These are phyloP conservation scores for Ranitomeya variabilis DNA, from an alignment of 2,113 vertebrate species.

Conservation along the genomic window DNA sequence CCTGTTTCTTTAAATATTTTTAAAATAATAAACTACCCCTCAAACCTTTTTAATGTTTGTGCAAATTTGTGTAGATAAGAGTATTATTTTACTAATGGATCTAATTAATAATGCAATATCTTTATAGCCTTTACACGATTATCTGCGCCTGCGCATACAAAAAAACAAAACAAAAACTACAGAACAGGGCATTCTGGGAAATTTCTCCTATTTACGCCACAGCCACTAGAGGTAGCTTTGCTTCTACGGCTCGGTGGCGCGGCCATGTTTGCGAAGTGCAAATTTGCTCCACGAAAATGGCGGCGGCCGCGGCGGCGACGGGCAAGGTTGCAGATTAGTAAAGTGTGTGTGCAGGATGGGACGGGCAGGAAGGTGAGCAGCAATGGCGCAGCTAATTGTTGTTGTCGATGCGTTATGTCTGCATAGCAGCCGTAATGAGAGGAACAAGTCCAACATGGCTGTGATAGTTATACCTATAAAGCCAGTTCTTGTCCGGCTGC, in stretches of 20 bases:
- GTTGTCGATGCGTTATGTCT: not conserved
- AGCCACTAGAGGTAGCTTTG: not conserved
- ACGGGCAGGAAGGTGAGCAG: constrained; percentile 14
- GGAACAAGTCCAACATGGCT: no score
- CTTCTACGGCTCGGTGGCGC: not conserved
- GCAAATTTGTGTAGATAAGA: no score
- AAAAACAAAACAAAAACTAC: not conserved
- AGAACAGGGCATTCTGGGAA: not conserved
- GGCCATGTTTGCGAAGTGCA: not conserved
- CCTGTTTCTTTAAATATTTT: no score
- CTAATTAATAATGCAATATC: no score
- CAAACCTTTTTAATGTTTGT: no score
- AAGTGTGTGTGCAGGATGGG: not conserved
- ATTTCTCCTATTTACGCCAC: not conserved
- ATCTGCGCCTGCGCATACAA: no score
- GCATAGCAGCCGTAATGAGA: no score
- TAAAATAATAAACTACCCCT: no score
- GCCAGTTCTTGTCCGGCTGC: not conserved
- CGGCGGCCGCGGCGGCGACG: not conserved
- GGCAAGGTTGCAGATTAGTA: no score
- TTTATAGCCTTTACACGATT: no score
- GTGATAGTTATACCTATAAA: not conserved
- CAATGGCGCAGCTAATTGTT: not conserved
- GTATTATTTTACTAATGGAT: no score
- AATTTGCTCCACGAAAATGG: not conserved